Evolutionary conservation across 1,140 invertebrate genomes (phyloP).

Genomic region (Polypedilum pembai): DNA sequence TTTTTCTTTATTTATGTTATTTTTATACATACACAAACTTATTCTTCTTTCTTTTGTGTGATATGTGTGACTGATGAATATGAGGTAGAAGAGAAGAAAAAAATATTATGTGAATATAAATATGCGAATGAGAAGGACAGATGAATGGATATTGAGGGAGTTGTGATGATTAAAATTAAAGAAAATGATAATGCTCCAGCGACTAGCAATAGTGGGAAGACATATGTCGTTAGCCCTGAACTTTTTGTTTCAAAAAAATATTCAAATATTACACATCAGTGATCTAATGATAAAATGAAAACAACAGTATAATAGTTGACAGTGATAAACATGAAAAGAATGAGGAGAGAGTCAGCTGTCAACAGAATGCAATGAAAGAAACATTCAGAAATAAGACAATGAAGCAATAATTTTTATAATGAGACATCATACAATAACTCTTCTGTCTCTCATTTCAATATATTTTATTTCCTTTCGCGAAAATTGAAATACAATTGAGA

Average conservation of each 20-base stretch:
- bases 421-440: constrained; percentile 25
- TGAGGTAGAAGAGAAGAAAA: neutral
- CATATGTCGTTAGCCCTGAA: too few relatives aligned
- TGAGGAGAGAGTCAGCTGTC: constrained; percentile 22
- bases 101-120: neutral
- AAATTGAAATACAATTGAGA: neutral
- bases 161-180: too few relatives aligned
- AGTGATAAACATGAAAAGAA: constrained; percentile 23
- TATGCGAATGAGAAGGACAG: neutral
- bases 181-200: too few relatives aligned
- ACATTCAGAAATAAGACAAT: neutral
- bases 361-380: neutral
- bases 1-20: neutral
- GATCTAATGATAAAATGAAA: neutral
- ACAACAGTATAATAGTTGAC: constrained; percentile 2
- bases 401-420: constrained; percentile 26
- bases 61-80: constrained; percentile 2
- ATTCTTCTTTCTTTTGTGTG: neutral
- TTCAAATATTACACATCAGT: too few relatives aligned
- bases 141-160: neutral
- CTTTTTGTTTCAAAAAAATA: too few relatives aligned
- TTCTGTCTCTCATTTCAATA: neutral
- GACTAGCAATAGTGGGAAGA: too few relatives aligned
- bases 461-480: neutral
- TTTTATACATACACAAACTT: neutral